Evolutionary conservation across 2,888 invertebrate genomes (phyloP).

Genomic region (Drosophila kuntzei): DNA sequence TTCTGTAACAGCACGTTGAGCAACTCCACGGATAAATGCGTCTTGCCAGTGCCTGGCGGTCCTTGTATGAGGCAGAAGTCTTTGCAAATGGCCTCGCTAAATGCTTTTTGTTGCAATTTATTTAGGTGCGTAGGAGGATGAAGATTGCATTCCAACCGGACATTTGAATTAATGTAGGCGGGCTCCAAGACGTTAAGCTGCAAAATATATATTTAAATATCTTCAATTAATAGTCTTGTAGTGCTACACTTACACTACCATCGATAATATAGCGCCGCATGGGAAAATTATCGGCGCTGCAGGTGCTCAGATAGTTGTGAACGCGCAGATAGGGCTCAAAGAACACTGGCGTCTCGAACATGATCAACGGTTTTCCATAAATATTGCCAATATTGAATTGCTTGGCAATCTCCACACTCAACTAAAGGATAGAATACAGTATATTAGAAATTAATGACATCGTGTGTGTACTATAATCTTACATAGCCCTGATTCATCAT

Average conservation of each 20-base stretch:
- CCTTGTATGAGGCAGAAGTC: conserved; percentile 94
- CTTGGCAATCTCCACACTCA: conserved; percentile 82
- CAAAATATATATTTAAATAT: background rate
- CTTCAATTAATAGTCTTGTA: background rate
- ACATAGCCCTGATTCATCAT: conserved; percentile 87
- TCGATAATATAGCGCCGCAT: conserved; percentile 90
- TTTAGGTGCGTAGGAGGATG: conserved; percentile 87
- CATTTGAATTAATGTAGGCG: conserved; percentile 83
- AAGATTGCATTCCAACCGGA: conserved; percentile 60
- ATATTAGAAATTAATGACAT: background rate
- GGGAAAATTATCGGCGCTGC: conserved; percentile 87
- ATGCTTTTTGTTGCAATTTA: conserved; percentile 89
- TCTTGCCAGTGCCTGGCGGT: conserved; percentile 95
- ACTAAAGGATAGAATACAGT: conserved; percentile 49
- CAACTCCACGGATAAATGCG: conserved; percentile 91
- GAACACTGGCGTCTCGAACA: conserved; percentile 92
- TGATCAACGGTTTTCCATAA: conserved; percentile 86
- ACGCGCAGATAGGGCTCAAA: conserved; percentile 93
- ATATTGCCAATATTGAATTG: conserved; percentile 82
- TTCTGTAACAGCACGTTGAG: conserved; percentile 89
- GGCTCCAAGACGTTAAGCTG: conserved; percentile 62
- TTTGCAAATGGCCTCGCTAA: conserved; percentile 88
- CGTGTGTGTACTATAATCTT: conserved; percentile 65
- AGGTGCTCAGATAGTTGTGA: conserved; percentile 88
- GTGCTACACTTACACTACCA: conserved; percentile 85